A percentile compares a stretch with the other conserved stretches of the same genome.
Conservation (phyloP, 2,797 vertebrate genomes). For the Manis crassicaudata region DNA sequence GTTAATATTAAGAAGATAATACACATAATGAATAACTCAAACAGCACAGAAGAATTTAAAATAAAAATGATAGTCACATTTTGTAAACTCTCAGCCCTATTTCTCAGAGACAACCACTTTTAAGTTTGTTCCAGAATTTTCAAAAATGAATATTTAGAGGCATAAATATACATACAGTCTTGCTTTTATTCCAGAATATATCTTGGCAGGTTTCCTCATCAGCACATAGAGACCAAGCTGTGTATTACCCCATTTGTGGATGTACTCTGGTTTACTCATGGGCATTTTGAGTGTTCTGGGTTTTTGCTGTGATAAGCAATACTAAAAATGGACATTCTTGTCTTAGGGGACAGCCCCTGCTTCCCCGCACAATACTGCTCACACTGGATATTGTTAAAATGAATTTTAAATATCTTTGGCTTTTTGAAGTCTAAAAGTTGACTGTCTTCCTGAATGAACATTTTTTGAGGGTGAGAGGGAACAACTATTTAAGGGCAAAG, state of each 20-base stretch:
- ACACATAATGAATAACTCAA: neutral
- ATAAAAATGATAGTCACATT: neutral
- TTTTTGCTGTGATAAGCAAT: slow-evolving; percentile 9
- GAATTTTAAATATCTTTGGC: neutral
- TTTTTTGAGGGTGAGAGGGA: neutral
- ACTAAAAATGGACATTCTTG: neutral
- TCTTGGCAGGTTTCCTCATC: neutral
- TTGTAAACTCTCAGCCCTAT: neutral
- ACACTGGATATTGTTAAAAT: neutral
- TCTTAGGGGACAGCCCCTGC: neutral
- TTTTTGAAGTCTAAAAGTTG: neutral
- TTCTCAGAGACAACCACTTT: neutral
- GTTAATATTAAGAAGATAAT: neutral
- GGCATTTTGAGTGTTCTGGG: neutral
- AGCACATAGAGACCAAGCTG: neutral
- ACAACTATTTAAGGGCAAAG: neutral
- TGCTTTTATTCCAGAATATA: neutral
- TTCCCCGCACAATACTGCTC: neutral
- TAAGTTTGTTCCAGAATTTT: neutral
- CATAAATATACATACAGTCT: neutral
- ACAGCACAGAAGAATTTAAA: neutral
- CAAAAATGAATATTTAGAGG: neutral
- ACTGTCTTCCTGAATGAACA: neutral
- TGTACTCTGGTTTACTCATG: neutral
- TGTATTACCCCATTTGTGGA: neutral